Evolutionary conservation across 2,797 vertebrate species (phyloP).

Genomic region (Caiman crocodilus): DNA sequence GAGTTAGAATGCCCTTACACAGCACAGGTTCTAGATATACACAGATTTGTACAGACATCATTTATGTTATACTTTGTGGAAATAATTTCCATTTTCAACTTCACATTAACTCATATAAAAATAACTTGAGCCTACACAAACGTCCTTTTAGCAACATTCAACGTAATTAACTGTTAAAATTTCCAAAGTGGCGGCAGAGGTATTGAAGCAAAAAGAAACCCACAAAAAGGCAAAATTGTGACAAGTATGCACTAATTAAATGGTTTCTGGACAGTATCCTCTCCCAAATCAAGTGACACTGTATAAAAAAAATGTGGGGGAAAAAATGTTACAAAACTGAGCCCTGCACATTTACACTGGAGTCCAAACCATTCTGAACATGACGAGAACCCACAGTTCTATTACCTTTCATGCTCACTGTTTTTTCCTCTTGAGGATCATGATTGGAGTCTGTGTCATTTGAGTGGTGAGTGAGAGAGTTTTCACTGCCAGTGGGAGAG

Average conservation of each 20-base stretch:
- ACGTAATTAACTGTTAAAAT: conserved; percentile 89
- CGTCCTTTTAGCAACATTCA: conserved; percentile 90
- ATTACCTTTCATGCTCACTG: conserved; percentile 94
- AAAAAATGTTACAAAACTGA: conserved; percentile 90
- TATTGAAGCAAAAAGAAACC: conserved; percentile 88
- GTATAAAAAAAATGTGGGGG: conserved; percentile 88
- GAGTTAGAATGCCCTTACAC: conserved; percentile 86
- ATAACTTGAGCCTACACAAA: conserved; percentile 92
- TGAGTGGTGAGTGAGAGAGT: conserved; percentile 98
- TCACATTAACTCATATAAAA: conserved; percentile 92
- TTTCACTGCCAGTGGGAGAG: conserved; percentile 99
- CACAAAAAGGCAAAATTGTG: conserved; percentile 86
- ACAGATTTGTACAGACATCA: conserved; percentile 85
- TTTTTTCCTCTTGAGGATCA: conserved; percentile 96
- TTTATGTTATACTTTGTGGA: conserved; percentile 82
- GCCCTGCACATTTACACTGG: conserved; percentile 87
- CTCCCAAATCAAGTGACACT: conserved; percentile 91
- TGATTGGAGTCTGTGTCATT: conserved; percentile 99
- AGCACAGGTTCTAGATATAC: conserved; percentile 85
- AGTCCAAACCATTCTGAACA: conserved; percentile 98
- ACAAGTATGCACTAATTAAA: conserved; percentile 86
- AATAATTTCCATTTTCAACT: conserved; percentile 83
- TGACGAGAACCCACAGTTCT: conserved; percentile 97
- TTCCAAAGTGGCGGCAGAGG: conserved; percentile 91
- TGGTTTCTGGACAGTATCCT: conserved; percentile 88